These are phyloP conservation scores for Lacerta bilineata DNA, from an alignment of 2,797 vertebrate genomes.

Conservation along the genomic window DNA sequence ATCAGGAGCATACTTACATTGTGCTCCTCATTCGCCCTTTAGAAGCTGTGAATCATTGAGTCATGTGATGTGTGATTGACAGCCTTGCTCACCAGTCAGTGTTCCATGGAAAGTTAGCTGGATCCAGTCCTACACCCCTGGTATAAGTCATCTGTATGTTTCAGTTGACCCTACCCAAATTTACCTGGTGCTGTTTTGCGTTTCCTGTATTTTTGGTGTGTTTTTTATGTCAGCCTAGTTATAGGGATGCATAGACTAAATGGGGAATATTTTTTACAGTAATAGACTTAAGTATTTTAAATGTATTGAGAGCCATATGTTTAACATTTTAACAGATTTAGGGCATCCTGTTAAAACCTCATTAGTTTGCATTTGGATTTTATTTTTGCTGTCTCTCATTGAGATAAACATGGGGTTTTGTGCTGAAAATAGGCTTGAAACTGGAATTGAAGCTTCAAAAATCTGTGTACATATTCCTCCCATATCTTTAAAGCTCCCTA, in stretches of 20 bases:
- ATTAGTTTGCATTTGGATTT: slow-evolving; percentile 43
- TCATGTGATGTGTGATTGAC: too few relatives aligned
- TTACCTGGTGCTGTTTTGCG: neutral
- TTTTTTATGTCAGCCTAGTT: neutral
- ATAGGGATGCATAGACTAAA: neutral
- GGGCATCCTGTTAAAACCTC: slow-evolving; percentile 46
- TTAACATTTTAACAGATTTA: slow-evolving; percentile 55
- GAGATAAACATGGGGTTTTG: slow-evolving; percentile 38
- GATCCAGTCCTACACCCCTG: too few relatives aligned
- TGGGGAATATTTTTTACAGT: neutral
- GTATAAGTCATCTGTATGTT: neutral
- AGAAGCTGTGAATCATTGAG: too few relatives aligned
- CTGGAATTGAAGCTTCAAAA: slow-evolving; percentile 21
- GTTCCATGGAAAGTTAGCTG: too few relatives aligned
- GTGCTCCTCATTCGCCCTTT: too few relatives aligned
- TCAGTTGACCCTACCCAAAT: neutral
- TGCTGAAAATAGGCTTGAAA: slow-evolving; percentile 50
- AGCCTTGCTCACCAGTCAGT: too few relatives aligned
- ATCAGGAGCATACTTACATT: too few relatives aligned
- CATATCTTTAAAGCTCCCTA: neutral
- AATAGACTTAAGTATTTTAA: slow-evolving; percentile 28
- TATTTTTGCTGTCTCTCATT: slow-evolving; percentile 40
- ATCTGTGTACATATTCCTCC: slow-evolving; percentile 3
- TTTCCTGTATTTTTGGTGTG: neutral
- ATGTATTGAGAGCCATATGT: neutral